Percentiles rank a stretch among this genome's conserved stretches.
phyloP scores from a whole-genome alignment of 2,888 invertebrate species.

The Xylophagus ater region DNA sequence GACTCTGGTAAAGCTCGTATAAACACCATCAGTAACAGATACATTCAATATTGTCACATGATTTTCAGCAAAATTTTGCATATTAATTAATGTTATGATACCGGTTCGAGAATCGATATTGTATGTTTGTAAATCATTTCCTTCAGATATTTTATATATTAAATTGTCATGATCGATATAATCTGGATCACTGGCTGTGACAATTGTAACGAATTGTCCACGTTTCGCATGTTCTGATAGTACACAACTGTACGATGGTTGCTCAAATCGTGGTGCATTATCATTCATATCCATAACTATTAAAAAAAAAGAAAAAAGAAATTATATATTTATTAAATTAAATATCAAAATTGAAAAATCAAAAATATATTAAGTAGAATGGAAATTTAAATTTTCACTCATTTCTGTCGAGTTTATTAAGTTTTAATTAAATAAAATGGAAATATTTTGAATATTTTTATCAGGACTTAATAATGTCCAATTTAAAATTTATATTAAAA shows the following conservation, averaged over 20 bases:
- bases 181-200: constrained; percentile 82
- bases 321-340: constrained; percentile 4
- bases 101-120: constrained; percentile 49
- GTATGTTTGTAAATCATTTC: constrained; percentile 67
- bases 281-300: constrained; percentile 82
- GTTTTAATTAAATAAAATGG: too few species aligned
- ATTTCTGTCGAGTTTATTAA: constrained; percentile 1
- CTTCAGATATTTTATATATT: constrained; percentile 69
- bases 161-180: constrained; percentile 61
- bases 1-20: constrained; percentile 75
- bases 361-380: background rate
- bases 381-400: constrained; percentile 1
- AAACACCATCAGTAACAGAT: constrained; percentile 91
- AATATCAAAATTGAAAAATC: background rate
- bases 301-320: constrained; percentile 18
- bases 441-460: background rate
- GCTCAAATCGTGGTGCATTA: constrained; percentile 77
- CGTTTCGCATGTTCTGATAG: constrained; percentile 72
- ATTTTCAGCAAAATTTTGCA: constrained; percentile 57
- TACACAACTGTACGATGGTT: constrained; percentile 63
- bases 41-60: constrained; percentile 68
- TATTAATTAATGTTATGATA: constrained; percentile 59
- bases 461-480: too few species aligned
- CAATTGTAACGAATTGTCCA: constrained; percentile 79
- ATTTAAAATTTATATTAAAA: too few species aligned